Evolutionary conservation across 2,888 invertebrate genomes (phyloP).

Genomic region (Taphrorychus bicolor): DNA sequence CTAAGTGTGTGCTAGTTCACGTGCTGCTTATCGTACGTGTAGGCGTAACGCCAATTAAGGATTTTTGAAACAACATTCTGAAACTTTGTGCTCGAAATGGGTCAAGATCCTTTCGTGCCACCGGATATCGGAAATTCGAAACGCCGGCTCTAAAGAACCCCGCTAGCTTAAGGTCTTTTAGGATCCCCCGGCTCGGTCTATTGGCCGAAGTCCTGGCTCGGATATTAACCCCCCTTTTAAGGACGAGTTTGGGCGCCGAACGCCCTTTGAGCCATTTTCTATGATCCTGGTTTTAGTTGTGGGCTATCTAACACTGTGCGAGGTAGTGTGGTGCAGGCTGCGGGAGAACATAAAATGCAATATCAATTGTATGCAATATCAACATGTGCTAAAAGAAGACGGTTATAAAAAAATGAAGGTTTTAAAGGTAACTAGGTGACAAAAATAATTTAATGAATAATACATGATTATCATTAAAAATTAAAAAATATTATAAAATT

Average conservation of each 20-base stretch:
- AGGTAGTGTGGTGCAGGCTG: too few relatives aligned
- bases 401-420: too few relatives aligned
- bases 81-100: not conserved
- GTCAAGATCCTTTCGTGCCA: not conserved
- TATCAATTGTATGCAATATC: too few relatives aligned
- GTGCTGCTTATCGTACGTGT: not conserved
- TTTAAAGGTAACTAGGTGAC: too few relatives aligned
- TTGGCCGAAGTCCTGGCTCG: not conserved
- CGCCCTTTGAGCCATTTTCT: not conserved
- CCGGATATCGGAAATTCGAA: constrained; percentile 5
- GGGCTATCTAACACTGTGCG: too few relatives aligned
- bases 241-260: not conserved
- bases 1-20: not conserved
- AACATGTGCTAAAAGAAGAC: too few relatives aligned
- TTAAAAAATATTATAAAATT: too few relatives aligned
- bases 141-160: constrained; percentile 7
- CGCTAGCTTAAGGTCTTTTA: not conserved
- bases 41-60: not conserved
- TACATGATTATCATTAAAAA: too few relatives aligned
- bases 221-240: constrained; percentile 1
- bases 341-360: too few relatives aligned
- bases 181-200: not conserved
- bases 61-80: not conserved
- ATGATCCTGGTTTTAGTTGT: not conserved
- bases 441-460: too few relatives aligned